Conservation (phyloP, 35 echinoderm and acorn worm species). For the Lytechinus variegatus region DNA sequence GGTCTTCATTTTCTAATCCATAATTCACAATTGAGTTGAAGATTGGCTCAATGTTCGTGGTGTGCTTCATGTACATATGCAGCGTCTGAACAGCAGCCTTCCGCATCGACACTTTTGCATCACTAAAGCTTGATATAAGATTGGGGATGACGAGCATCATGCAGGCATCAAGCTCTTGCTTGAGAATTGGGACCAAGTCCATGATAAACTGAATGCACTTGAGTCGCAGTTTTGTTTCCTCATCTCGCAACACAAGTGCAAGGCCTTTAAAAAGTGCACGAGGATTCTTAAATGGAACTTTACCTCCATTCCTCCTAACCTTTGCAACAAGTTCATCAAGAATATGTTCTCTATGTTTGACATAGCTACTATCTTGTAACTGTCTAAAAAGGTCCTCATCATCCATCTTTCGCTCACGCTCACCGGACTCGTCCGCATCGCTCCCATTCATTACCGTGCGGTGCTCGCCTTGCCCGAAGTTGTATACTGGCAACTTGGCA, state of each 20-base stretch:
- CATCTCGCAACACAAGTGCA: constrained; percentile 67
- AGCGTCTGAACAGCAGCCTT: constrained; percentile 93
- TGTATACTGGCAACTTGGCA: constrained; percentile 90
- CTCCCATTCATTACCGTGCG: constrained; percentile 62
- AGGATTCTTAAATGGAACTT: constrained; percentile 76
- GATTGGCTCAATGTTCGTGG: constrained; percentile 76
- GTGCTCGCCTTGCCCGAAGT: constrained; percentile 70
- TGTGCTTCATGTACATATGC: constrained; percentile 92
- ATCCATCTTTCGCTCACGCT: constrained; percentile 80
- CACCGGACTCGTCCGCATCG: constrained; percentile 37
- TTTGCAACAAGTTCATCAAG: constrained; percentile 77
- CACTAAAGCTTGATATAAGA: constrained; percentile 78
- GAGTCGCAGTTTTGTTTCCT: constrained; percentile 76
- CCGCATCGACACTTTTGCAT: constrained; percentile 69
- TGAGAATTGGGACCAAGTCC: constrained; percentile 81
- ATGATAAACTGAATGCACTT: constrained; percentile 89
- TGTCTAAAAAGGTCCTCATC: constrained; percentile 92
- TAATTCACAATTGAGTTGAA: constrained; percentile 81
- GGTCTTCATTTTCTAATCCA: constrained; percentile 83
- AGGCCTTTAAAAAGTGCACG: constrained; percentile 78
- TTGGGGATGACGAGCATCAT: constrained; percentile 79
- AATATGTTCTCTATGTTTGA: constrained; percentile 73
- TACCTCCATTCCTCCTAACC: constrained; percentile 86
- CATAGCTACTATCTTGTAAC: constrained; percentile 80
- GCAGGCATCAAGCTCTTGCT: constrained; percentile 84